Conservation (phyloP, 2,888 invertebrate genomes). For the Herminia tarsipennalis region DNA sequence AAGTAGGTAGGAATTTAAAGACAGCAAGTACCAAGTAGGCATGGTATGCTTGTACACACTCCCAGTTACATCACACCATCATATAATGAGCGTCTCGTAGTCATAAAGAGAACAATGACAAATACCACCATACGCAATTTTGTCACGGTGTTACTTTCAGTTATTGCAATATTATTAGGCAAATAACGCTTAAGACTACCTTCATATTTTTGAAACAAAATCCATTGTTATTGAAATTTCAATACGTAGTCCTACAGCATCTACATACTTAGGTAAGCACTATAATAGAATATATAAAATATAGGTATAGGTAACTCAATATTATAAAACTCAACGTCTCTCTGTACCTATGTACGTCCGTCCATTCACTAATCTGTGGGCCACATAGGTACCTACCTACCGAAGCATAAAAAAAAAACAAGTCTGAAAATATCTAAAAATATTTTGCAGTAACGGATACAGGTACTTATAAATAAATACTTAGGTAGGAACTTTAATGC, state of each 20-base stretch:
- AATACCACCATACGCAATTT: conserved; percentile 22
- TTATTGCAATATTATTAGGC: conserved; percentile 35
- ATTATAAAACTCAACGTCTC: too few relatives aligned
- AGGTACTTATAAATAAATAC: too few relatives aligned
- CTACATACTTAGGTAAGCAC: too few relatives aligned
- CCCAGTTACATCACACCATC: conserved; percentile 21
- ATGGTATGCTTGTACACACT: not conserved
- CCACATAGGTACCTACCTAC: conserved; percentile 11
- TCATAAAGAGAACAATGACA: conserved; percentile 37
- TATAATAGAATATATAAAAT: too few relatives aligned
- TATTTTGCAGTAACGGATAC: too few relatives aligned
- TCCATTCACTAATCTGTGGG: too few relatives aligned
- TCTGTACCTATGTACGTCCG: too few relatives aligned
- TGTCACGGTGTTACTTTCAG: conserved; percentile 33
- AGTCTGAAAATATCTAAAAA: too few relatives aligned
- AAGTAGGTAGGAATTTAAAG: too few relatives aligned
- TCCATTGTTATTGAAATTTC: conserved; percentile 38
- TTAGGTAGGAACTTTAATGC: too few relatives aligned
- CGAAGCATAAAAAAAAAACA: conserved; percentile 10
- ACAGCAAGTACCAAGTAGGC: too few relatives aligned
- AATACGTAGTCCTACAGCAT: conserved; percentile 27
- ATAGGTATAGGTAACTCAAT: too few relatives aligned
- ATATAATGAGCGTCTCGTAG: conserved; percentile 15
- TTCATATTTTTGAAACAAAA: conserved; percentile 25
- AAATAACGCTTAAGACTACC: conserved; percentile 31